Evolutionary conservation across 1,140 invertebrate species (phyloP).

Genomic region (Drosophila pectinifera): DNA sequence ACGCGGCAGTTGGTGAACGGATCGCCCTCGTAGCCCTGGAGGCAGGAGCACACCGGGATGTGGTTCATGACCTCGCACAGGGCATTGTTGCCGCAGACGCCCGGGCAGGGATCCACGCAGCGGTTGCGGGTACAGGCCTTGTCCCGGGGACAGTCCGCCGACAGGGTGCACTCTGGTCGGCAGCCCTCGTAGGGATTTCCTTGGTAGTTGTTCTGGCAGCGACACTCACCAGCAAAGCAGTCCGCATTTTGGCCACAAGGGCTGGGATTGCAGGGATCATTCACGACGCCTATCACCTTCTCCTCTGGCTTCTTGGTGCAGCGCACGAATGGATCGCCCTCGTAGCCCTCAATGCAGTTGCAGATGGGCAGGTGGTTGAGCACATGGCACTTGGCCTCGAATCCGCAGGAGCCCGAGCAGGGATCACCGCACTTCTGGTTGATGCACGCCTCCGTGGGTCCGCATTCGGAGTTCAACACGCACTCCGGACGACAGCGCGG

Average conservation of each 20-base stretch:
- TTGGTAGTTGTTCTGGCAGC: constrained; percentile 91
- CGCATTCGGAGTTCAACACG: constrained; percentile 91
- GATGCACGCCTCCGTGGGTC: constrained; percentile 89
- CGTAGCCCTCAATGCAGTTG: constrained; percentile 88
- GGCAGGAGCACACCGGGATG: constrained; percentile 92
- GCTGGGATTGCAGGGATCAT: constrained; percentile 90
- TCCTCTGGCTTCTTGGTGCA: constrained; percentile 86
- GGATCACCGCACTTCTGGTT: constrained; percentile 91
- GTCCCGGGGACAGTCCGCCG: constrained; percentile 92
- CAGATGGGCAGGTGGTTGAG: constrained; percentile 90
- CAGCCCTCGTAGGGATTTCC: constrained; percentile 93
- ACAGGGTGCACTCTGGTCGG: constrained; percentile 92
- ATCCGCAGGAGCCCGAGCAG: constrained; percentile 90
- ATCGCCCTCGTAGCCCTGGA: constrained; percentile 91
- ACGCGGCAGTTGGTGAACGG: constrained; percentile 90
- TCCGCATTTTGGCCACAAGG: constrained; percentile 93
- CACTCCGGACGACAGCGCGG: constrained; percentile 92
- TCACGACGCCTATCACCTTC: constrained; percentile 16
- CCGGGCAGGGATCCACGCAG: constrained; percentile 92
- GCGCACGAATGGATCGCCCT: constrained; percentile 90
- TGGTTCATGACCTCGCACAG: constrained; percentile 94
- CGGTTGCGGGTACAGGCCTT: constrained; percentile 93
- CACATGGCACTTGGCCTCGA: constrained; percentile 89
- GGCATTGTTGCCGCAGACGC: constrained; percentile 93
- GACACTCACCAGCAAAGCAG: constrained; percentile 91